These are phyloP conservation scores for Rhamphomyia laevipes DNA, from an alignment of 2,888 invertebrate genomes.

Conservation along the genomic window DNA sequence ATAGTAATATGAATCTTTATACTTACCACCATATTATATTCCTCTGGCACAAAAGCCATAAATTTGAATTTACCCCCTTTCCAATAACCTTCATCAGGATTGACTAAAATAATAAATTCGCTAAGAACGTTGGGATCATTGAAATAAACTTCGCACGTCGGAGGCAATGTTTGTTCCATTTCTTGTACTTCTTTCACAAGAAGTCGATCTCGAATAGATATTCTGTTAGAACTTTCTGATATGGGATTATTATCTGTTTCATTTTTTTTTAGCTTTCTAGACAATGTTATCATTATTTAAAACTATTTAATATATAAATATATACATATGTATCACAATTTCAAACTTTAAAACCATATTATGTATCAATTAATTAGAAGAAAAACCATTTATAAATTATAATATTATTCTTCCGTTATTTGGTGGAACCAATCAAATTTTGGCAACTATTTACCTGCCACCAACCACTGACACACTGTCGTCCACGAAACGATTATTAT, in stretches of 20 bases:
- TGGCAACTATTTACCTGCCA: too few species aligned
- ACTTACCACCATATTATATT: slow-evolving; percentile 92
- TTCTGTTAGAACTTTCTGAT: slow-evolving; percentile 28
- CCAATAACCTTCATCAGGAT: slow-evolving; percentile 84
- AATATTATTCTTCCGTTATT: too few species aligned
- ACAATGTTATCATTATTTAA: slow-evolving; percentile 37
- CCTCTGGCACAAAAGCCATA: slow-evolving; percentile 76
- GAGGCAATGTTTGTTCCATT: slow-evolving; percentile 74
- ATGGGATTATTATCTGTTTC: slow-evolving; percentile 3
- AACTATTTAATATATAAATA: too few species aligned
- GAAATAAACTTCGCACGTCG: slow-evolving; percentile 67
- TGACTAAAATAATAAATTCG: slow-evolving; percentile 65
- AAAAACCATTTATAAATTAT: too few species aligned
- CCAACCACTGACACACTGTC: too few species aligned
- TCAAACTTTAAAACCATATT: too few species aligned
- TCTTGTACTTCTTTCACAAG: slow-evolving; percentile 66
- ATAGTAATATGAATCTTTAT: slow-evolving; percentile 3
- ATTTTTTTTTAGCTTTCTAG: slow-evolving; percentile 39
- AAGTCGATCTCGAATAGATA: slow-evolving; percentile 47
- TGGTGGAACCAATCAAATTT: too few species aligned
- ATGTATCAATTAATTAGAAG: too few species aligned
- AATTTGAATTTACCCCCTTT: slow-evolving; percentile 77
- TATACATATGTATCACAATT: too few species aligned
- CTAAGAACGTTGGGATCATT: slow-evolving; percentile 72
- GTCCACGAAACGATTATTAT: too few species aligned